Conservation (phyloP, 2,888 invertebrate genomes). For the Idaea aversata region DNA sequence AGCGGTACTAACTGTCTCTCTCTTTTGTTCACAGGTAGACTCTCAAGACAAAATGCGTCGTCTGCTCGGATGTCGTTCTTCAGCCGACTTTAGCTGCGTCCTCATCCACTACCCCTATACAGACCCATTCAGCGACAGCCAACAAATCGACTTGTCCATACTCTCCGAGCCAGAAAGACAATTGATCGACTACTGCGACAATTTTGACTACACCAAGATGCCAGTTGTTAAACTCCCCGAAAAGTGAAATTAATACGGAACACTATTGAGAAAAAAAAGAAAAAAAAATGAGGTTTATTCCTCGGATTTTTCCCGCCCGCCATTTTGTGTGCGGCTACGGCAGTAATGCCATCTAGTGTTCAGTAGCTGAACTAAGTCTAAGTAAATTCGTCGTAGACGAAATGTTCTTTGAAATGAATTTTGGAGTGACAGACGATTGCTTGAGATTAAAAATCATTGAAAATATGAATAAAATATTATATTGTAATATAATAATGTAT, state of each 20-base stretch:
- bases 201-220: constrained; percentile 82
- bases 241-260: constrained; percentile 66
- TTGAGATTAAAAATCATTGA: neutral
- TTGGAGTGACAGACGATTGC: neutral
- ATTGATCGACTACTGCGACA: constrained; percentile 84
- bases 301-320: constrained; percentile 19
- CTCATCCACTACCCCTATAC: constrained; percentile 76
- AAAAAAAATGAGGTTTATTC: constrained; percentile 11
- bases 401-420: constrained; percentile 8
- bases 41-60: constrained; percentile 77
- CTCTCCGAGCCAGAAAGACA: constrained; percentile 82
- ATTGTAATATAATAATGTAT: neutral
- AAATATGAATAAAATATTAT: neutral
- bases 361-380: constrained; percentile 33
- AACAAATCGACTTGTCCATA: constrained; percentile 64
- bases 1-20: constrained; percentile 29
- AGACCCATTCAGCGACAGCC: constrained; percentile 70
- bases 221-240: constrained; percentile 84
- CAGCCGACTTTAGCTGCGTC: constrained; percentile 78
- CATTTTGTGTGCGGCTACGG: constrained; percentile 43
- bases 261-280: constrained; percentile 41
- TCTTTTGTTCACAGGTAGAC: constrained; percentile 76
- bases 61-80: constrained; percentile 64
- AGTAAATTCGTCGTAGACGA: constrained; percentile 12
- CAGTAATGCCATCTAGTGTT: constrained; percentile 58